Percentiles rank a stretch among this genome's conserved stretches.
These are phyloP conservation scores for Pipistrellus pygmaeus DNA, from an alignment of 2,797 vertebrate genomes.

Conservation along the genomic window DNA sequence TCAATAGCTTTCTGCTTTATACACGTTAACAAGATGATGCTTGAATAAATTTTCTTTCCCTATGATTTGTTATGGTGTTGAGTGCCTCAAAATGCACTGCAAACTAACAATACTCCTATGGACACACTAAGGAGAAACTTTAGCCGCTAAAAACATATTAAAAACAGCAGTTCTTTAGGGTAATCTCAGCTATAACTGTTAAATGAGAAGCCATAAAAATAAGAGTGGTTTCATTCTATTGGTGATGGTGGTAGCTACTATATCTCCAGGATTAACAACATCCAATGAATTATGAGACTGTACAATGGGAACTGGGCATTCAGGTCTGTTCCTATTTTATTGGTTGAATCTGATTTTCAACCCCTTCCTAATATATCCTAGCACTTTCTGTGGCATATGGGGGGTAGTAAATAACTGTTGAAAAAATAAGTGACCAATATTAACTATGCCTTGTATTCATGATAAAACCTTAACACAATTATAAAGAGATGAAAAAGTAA, in stretches of 20 bases:
- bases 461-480: background rate
- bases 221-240: background rate
- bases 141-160: background rate
- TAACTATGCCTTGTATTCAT: slow-evolving; percentile 19
- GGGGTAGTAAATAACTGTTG: background rate
- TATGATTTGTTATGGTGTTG: slow-evolving; percentile 12
- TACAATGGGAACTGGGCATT: background rate
- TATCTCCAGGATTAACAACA: background rate
- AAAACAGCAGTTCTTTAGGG: background rate
- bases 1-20: slow-evolving; percentile 61
- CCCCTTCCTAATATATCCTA: slow-evolving; percentile 24
- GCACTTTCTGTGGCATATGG: background rate
- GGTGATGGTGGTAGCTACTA: background rate
- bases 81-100: background rate
- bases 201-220: slow-evolving; percentile 22
- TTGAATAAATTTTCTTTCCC: slow-evolving; percentile 32
- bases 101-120: background rate
- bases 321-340: slow-evolving; percentile 22
- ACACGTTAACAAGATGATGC: background rate
- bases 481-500: slow-evolving; percentile 57
- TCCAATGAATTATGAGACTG: background rate
- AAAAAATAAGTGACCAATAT: background rate
- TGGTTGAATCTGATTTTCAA: slow-evolving; percentile 34
- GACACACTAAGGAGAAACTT: background rate
- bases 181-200: background rate